Evolutionary conservation across 64 coral and sea anemone species (phyloP).

Genomic region (Catalaphyllia jardinei): DNA sequence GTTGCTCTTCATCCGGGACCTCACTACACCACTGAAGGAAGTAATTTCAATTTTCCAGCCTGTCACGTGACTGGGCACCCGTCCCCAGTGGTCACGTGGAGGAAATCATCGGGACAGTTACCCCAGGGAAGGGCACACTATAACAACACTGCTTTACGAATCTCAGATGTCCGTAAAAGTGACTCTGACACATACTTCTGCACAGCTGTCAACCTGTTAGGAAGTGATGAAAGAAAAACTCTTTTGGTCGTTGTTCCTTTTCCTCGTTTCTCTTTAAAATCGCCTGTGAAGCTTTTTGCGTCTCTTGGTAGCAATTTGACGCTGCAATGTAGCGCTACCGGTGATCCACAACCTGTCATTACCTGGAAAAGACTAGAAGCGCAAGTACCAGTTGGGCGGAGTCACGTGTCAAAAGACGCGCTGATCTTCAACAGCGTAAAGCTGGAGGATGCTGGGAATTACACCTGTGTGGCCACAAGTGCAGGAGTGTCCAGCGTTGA

Average conservation of each 20-base stretch:
- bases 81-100: constrained; percentile 52
- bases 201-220: constrained; percentile 27
- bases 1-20: constrained; percentile 33
- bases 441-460: constrained; percentile 40
- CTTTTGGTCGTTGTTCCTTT: not conserved
- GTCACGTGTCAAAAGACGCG: not conserved
- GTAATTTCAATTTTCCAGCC: constrained; percentile 25
- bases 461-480: constrained; percentile 46
- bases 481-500: constrained; percentile 1
- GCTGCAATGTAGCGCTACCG: constrained; percentile 52
- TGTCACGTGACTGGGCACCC: constrained; percentile 69
- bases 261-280: constrained; percentile 29
- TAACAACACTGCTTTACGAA: not conserved
- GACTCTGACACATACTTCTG: constrained; percentile 55
- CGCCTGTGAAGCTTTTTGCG: not conserved
- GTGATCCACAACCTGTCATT: constrained; percentile 53
- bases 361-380: constrained; percentile 45
- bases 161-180: not conserved
- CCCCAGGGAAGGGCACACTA: not conserved
- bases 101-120: constrained; percentile 30
- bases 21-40: not conserved
- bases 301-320: not conserved
- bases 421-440: constrained; percentile 16
- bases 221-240: not conserved
- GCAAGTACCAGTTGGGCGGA: constrained; percentile 32